phyloP scores from a whole-genome alignment of 2,113 vertebrate genomes.

The Turdus rufiventris region DNA sequence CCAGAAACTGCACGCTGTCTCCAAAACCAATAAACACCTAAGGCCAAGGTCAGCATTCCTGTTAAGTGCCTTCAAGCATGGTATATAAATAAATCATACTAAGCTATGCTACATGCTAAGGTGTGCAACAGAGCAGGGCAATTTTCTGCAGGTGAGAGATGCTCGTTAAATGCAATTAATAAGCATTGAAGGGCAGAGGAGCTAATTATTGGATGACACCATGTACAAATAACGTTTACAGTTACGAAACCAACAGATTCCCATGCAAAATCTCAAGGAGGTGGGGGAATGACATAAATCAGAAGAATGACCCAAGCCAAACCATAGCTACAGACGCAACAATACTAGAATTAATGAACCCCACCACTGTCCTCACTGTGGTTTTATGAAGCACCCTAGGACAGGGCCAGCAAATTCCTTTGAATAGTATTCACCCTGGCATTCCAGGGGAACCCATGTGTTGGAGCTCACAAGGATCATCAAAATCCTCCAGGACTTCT shows the following conservation, averaged over 20 bases:
- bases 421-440: neutral
- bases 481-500: rapidly evolving
- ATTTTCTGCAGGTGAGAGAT: neutral
- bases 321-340: neutral
- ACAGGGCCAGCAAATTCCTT: neutral
- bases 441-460: neutral
- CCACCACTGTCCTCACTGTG: no score
- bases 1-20: neutral
- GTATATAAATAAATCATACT: neutral
- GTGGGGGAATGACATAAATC: neutral
- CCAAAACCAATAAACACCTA: neutral
- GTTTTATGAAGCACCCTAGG: neutral
- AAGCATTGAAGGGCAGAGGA: neutral
- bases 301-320: neutral
- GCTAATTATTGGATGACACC: neutral
- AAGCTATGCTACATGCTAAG: neutral
- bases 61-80: neutral
- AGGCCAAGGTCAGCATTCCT: neutral
- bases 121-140: neutral
- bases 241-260: neutral
- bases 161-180: neutral
- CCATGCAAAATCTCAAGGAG: neutral
- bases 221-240: neutral
- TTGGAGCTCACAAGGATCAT: neutral
- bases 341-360: neutral